Evolutionary conservation across 2,113 vertebrate species (phyloP).

Genomic region (Lates calcarifer): DNA sequence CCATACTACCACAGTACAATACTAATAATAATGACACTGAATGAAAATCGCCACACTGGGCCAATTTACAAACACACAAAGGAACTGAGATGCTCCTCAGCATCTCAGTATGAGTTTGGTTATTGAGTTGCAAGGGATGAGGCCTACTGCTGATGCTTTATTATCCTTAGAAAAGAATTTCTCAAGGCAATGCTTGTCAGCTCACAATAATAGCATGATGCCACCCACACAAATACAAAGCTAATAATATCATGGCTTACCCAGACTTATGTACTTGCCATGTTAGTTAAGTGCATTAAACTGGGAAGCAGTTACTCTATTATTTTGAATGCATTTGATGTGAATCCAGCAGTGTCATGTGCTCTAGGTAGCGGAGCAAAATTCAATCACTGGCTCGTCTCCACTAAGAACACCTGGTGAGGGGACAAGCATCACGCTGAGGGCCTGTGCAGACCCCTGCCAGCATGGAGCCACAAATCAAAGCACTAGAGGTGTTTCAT

Average conservation of each 20-base stretch:
- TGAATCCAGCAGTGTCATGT: slow-evolving; percentile 42
- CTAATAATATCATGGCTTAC: slow-evolving; percentile 50
- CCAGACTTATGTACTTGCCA: slow-evolving; percentile 18
- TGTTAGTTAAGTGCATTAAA: slow-evolving; percentile 44
- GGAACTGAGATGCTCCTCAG: slow-evolving; percentile 59
- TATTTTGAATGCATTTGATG: slow-evolving; percentile 59
- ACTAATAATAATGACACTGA: slow-evolving; percentile 67
- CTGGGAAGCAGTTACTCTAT: slow-evolving; percentile 18
- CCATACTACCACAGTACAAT: slow-evolving; percentile 58
- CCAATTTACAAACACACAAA: slow-evolving; percentile 70
- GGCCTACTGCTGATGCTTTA: slow-evolving; percentile 73
- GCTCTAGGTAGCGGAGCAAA: slow-evolving; percentile 56
- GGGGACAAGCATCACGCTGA: slow-evolving; percentile 76
- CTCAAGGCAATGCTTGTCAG: slow-evolving; percentile 65
- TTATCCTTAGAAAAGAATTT: slow-evolving; percentile 63
- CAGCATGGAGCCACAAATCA: slow-evolving; percentile 75
- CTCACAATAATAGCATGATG: slow-evolving; percentile 47
- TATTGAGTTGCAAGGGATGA: slow-evolving; percentile 67
- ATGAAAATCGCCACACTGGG: slow-evolving; percentile 62
- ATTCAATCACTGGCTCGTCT: slow-evolving; percentile 68
- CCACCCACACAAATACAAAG: slow-evolving; percentile 59
- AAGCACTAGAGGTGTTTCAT: slow-evolving; percentile 77
- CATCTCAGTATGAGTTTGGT: slow-evolving; percentile 67
- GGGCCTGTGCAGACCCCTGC: slow-evolving; percentile 60
- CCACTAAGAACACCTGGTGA: slow-evolving; percentile 74